Conservation (phyloP, 1,140 invertebrate species). For the Triops longicaudatus region DNA sequence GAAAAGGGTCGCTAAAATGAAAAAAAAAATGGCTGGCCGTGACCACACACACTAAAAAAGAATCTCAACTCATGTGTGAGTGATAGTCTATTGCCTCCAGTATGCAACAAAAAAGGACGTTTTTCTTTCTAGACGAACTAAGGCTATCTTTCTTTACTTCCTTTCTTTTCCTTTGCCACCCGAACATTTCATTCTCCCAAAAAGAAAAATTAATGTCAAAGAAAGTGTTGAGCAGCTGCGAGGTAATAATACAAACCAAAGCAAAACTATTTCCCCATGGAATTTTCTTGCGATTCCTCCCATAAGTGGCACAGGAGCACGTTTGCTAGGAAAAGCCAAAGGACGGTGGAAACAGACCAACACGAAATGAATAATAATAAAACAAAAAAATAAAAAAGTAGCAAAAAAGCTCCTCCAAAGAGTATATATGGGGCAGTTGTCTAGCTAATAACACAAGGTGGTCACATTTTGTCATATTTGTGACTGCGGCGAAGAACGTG, state of each 20-base stretch:
- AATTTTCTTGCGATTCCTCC: neutral
- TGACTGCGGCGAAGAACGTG: neutral
- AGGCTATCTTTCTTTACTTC: too few relatives aligned
- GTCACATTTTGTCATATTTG: constrained; percentile 12
- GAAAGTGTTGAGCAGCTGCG: constrained; percentile 11
- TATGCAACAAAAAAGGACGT: neutral
- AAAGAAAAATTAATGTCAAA: neutral
- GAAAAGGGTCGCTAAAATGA: neutral
- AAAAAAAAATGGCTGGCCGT: neutral
- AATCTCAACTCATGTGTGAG: constrained; percentile 1
- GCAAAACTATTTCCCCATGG: neutral
- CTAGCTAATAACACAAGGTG: constrained; percentile 10
- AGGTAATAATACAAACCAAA: constrained; percentile 3
- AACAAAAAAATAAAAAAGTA: neutral
- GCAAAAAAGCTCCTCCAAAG: neutral
- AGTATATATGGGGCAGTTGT: constrained; percentile 6
- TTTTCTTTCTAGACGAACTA: too few relatives aligned
- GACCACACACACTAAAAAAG: neutral
- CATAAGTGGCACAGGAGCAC: neutral
- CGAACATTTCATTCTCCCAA: too few relatives aligned
- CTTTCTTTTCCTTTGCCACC: neutral
- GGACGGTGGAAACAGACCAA: too few relatives aligned
- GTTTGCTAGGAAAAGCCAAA: neutral
- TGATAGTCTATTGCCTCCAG: neutral
- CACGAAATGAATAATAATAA: neutral